phyloP scores from a whole-genome alignment of 2,113 vertebrate genomes.

The Brachyhypopomus gauderio region DNA sequence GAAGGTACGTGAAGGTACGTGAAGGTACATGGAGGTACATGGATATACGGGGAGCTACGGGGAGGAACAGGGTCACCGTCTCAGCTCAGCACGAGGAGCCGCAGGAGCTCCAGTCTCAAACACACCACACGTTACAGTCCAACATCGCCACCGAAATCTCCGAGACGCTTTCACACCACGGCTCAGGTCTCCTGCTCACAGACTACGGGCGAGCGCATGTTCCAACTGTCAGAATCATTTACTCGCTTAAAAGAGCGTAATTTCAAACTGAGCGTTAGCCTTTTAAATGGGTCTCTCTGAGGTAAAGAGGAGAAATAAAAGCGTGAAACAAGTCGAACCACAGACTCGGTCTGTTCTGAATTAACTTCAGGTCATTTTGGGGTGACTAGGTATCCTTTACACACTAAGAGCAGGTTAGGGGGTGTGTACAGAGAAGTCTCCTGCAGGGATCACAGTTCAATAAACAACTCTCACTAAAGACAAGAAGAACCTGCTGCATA shows the following conservation, averaged over 20 bases:
- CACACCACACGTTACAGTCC: too few relatives aligned
- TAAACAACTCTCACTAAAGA: constrained; percentile 7
- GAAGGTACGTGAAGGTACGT: too few relatives aligned
- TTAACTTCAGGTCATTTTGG: constrained; percentile 12
- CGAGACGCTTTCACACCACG: neutral
- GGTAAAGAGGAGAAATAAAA: neutral
- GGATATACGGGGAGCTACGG: too few relatives aligned
- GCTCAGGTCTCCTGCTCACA: neutral
- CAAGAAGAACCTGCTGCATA: constrained; percentile 8
- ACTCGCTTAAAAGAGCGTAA: neutral
- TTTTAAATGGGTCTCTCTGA: neutral
- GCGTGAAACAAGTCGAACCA: neutral
- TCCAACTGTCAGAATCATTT: constrained; percentile 5
- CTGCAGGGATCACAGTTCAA: constrained; percentile 23
- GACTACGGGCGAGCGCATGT: constrained; percentile 6
- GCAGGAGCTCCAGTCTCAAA: neutral
- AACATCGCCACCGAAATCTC: neutral
- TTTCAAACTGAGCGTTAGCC: neutral
- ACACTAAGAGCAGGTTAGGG: neutral
- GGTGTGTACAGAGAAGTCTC: constrained; percentile 21
- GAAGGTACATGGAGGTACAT: too few relatives aligned
- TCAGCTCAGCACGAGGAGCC: neutral
- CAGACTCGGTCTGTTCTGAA: neutral
- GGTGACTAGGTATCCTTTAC: constrained; percentile 3
- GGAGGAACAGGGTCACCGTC: too few relatives aligned